Base-by-base conservation (phyloP, 2,113 vertebrate species). In the Sorex fumeus region DNA sequence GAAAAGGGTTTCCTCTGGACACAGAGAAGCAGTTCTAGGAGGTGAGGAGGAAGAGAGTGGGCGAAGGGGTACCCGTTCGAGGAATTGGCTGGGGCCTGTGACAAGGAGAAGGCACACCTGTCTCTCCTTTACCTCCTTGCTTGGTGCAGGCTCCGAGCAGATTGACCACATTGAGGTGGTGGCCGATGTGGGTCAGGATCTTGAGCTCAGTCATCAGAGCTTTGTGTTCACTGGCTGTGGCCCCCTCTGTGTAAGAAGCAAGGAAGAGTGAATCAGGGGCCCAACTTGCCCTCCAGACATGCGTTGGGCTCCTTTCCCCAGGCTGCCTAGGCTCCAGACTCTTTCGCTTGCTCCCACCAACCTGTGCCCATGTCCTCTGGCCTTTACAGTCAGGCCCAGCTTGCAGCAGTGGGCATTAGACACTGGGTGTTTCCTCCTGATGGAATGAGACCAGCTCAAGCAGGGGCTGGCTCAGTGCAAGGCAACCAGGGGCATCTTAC, bases 201-300 rank as follows among this genome's bases (percentile, higher is more conserved):
- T 99, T 99, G 93, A 99, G 98, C 88, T 99, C 99, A 4, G 98
- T 99, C 99, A 99, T 99, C 86, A 99, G 97, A n/a, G 99, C 99
- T 96, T 99, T 99, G 97, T 99, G 98, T 72, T 99, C 99, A 0
- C 98, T 99, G 97, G 98, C 98, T 34, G 99, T 99, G 92, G 99
- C 99, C 36, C 99, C 99, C 98, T 99, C 99, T 99, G 96, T 97
- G 98, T 98, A 97, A 76, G 91, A 95, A 93, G 93, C 60, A 91
- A 97, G 90, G 34, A 89, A 88, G 92, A 85, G 10, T 96, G 92
- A 72, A 11, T 23, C 18, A 60, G 19, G 47, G 57, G 3, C 57
- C 57, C 57, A 23, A 19, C 21, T 16, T 60, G 57, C 19, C 57
- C 57, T 60, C 53, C 57, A 60, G 57, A 23, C 7, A 6, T 60